Conservation (phyloP, 1,140 invertebrate species). For the Armadillidium nasatum region DNA sequence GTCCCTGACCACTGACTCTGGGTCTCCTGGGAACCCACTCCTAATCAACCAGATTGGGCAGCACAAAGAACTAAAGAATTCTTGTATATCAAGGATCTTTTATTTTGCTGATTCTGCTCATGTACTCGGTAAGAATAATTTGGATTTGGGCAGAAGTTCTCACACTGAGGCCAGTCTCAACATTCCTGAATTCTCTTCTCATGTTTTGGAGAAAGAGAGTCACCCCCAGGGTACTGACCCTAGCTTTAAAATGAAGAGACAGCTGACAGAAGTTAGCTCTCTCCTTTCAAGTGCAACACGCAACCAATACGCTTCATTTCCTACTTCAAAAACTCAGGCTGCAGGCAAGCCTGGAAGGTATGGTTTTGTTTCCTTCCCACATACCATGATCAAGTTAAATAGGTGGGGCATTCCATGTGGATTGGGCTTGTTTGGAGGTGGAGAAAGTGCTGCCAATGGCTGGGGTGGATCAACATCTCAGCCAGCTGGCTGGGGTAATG, state of each 20-base stretch:
- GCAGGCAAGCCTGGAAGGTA: slow-evolving; percentile 40
- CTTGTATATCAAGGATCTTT: neutral
- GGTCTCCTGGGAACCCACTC: slow-evolving; percentile 3
- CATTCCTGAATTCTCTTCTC: slow-evolving; percentile 38
- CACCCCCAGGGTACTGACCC: slow-evolving; percentile 43
- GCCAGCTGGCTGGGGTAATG: slow-evolving; percentile 41
- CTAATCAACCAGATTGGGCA: neutral
- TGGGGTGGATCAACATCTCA: slow-evolving; percentile 42
- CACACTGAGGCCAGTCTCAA: slow-evolving; percentile 36
- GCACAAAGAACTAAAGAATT: neutral
- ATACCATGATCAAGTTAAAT: slow-evolving; percentile 34
- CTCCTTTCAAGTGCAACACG: slow-evolving; percentile 39
- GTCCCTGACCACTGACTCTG: slow-evolving; percentile 10
- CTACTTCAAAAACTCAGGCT: slow-evolving; percentile 39
- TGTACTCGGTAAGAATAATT: neutral
- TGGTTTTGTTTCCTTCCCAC: slow-evolving; percentile 38
- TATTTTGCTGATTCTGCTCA: neutral
- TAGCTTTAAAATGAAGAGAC: slow-evolving; percentile 38
- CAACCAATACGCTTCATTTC: slow-evolving; percentile 44
- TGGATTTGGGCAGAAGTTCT: slow-evolving; percentile 9
- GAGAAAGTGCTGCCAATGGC: slow-evolving; percentile 43
- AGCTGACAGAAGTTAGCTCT: slow-evolving; percentile 26
- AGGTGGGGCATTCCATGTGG: slow-evolving; percentile 44
- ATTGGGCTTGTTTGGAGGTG: slow-evolving; percentile 41
- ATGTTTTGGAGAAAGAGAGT: slow-evolving; percentile 30